Percentiles rank a stretch among this genome's conserved stretches.
These are phyloP conservation scores for Anthoscopus minutus DNA, from an alignment of 2,113 vertebrate species.

Conservation along the genomic window DNA sequence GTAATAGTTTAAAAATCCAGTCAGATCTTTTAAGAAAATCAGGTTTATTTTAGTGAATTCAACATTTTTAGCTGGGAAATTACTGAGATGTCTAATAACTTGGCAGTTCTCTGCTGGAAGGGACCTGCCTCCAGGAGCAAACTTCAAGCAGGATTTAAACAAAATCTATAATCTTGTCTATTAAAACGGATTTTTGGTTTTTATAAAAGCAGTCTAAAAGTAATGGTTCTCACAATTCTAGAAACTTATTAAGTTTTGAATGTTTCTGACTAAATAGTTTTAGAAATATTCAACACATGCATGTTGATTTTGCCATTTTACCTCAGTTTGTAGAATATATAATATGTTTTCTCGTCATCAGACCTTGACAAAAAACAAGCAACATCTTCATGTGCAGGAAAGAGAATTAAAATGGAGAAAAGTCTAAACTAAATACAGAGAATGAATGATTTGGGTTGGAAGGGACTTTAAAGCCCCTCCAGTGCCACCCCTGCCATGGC, in stretches of 20 bases:
- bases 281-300: not conserved
- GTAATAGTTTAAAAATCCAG: not conserved
- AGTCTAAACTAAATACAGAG: not conserved
- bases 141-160: not conserved
- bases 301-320: not conserved
- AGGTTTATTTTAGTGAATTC: not conserved
- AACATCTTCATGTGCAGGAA: not conserved
- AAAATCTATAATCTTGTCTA: not conserved
- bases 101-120: not conserved
- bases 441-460: not conserved
- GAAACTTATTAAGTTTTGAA: not conserved
- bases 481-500: not conserved
- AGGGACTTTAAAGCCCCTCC: not conserved
- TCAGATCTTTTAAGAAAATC: not conserved
- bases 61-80: not conserved
- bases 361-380: not conserved
- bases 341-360: not conserved
- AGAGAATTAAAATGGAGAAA: not conserved
- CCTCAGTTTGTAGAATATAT: not conserved
- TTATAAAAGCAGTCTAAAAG: not conserved
- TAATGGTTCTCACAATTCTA: not conserved
- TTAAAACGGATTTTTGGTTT: not conserved
- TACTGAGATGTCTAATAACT: not conserved
- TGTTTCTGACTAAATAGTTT: not conserved
- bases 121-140: not conserved